Evolutionary conservation across 2,113 vertebrate genomes (phyloP), one percentile per base, ranked within the genome.

Genomic region (Polyodon spathula): DNA sequence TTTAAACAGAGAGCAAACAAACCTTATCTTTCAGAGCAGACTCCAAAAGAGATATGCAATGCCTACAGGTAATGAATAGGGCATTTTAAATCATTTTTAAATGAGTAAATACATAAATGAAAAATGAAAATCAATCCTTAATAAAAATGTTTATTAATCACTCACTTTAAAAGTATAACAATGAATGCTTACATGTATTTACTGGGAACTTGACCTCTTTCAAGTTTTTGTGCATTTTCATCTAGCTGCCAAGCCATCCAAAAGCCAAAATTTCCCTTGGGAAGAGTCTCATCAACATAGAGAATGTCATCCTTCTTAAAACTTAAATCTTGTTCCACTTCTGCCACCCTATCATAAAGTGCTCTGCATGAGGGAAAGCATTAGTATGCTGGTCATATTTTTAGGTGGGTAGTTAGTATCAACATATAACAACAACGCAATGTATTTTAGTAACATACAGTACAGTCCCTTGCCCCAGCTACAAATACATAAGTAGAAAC

Each of bases 241-340:
- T 98, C 94, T 1, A 98, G 89, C 62, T 97, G 93, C 94, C 94
- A 97, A 37, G 93, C 92, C 90, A 88, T 90, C 95, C 95, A 98
- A 68, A 81, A 93, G 61, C 94, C 95, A 39, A 97, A 93, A 17
- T 81, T 90, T 40, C 94, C 95, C 61, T 91, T 90, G 39, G 94
- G 92, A n/a, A 98, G 73, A 1, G 95, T 96, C 60, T 98, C 92
- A 53, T 97, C 94, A 12, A 98, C 86, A 6, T 89, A 97, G 7
- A 98, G 86, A 69, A 98, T 98, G 68, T 98, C 94, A 5, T 98
- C 94, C 64, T 95, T 97, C 79, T 95, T 97, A 78, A 97, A 98
- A 77, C 89, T 94, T 68, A 98, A 84, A 61, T 98, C 95, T 15
- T 87, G 86, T 17, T 95, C 89, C 8, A 80, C 73, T 48, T 97